phyloP scores from a whole-genome alignment of 2,797 vertebrate genomes.

The Smutsia gigantea region DNA sequence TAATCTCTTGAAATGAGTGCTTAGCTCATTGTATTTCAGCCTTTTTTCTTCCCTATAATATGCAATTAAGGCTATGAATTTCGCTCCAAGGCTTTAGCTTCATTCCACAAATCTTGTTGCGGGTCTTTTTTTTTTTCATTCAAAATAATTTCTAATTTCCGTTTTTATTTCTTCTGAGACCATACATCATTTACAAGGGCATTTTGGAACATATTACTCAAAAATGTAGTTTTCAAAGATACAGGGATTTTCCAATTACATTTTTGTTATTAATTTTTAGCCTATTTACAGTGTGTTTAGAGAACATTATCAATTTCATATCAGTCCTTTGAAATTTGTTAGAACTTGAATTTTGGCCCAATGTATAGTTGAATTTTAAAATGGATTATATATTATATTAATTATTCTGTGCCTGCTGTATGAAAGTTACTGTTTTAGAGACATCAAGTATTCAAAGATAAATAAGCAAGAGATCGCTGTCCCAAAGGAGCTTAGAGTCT shows the following conservation, averaged over 20 bases:
- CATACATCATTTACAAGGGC: background rate
- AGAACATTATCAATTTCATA: background rate
- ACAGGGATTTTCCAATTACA: background rate
- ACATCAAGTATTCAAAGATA: background rate
- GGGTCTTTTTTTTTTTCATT: background rate
- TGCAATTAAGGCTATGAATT: background rate
- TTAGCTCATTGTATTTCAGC: background rate
- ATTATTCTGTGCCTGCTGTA: background rate
- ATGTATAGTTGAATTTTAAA: background rate
- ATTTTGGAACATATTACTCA: slow-evolving; percentile 24
- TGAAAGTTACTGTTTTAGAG: background rate
- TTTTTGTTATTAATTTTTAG: background rate
- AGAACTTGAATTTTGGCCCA: background rate
- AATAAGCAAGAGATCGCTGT: background rate
- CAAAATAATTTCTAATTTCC: slow-evolving; percentile 22
- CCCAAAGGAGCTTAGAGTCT: background rate
- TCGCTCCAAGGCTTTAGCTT: background rate
- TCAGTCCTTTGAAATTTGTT: background rate
- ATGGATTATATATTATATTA: background rate
- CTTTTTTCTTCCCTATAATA: slow-evolving; percentile 5
- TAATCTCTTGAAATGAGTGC: background rate
- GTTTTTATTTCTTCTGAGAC: slow-evolving; percentile 11
- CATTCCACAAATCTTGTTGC: background rate
- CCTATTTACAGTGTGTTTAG: background rate
- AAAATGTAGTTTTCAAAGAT: background rate